Evolutionary conservation across 1,140 invertebrate genomes (phyloP).

Genomic region (Ceratina australensis): DNA sequence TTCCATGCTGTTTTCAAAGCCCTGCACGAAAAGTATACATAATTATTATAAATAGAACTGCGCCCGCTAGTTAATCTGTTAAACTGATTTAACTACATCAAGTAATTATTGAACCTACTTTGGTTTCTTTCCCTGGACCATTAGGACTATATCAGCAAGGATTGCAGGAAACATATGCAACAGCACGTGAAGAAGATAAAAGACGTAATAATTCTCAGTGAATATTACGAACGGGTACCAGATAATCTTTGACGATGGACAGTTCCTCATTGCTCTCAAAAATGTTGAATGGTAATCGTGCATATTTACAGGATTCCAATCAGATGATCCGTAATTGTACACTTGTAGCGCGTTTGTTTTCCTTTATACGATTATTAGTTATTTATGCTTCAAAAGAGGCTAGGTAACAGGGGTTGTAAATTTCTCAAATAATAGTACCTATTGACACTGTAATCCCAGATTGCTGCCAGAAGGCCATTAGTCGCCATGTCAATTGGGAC

Average conservation of each 20-base stretch:
- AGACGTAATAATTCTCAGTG: constrained; percentile 56
- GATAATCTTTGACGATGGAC: constrained; percentile 37
- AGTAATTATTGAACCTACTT: constrained; percentile 81
- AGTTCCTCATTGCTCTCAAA: accelerated
- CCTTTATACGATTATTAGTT: no score
- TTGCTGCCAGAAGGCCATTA: no score
- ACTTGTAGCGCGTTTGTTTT: constrained; percentile 74
- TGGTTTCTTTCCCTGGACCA: constrained; percentile 81
- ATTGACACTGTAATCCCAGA: no score
- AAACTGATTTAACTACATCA: no score
- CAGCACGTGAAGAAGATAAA: constrained; percentile 69
- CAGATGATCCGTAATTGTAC: constrained; percentile 84
- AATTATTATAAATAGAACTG: no score
- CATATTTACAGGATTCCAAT: not conserved
- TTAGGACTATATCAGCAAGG: constrained; percentile 79
- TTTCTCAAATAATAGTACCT: no score
- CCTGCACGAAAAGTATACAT: not conserved
- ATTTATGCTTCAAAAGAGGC: no score
- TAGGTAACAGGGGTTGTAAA: no score
- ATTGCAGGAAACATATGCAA: constrained; percentile 83
- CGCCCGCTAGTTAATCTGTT: not conserved
- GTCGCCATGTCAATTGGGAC: no score
- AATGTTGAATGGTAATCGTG: accelerated
- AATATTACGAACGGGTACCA: constrained; percentile 43
- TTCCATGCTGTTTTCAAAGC: no score